These are phyloP conservation scores for Galbula dea DNA, from an alignment of 2,113 vertebrate species.

Conservation along the genomic window DNA sequence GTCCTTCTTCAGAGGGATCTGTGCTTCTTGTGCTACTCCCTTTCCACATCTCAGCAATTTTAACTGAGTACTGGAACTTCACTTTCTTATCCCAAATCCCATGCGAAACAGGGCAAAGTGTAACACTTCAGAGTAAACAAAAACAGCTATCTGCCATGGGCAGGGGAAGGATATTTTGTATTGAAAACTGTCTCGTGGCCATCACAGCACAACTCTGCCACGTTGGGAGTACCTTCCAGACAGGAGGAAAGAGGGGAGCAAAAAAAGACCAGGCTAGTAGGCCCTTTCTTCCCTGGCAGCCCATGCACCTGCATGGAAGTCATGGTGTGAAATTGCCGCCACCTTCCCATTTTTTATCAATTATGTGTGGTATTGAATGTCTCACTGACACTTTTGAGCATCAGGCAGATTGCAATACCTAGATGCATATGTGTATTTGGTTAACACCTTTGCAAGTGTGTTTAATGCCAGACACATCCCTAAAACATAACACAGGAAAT, in stretches of 20 bases:
- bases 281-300: not conserved
- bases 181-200: not conserved
- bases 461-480: not conserved
- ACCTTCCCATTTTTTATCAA: too few relatives aligned
- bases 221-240: not conserved
- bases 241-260: not conserved
- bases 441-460: not conserved
- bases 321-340: fast-evolving
- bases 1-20: slow-evolving; percentile 39
- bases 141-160: not conserved
- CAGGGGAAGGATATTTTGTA: not conserved
- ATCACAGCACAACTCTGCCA: not conserved
- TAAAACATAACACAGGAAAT: not conserved
- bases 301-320: fast-evolving
- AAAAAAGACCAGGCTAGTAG: fast-evolving
- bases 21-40: not conserved
- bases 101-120: not conserved
- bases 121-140: slow-evolving; percentile 4
- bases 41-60: slow-evolving; percentile 41
- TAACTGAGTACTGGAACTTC: slow-evolving; percentile 26
- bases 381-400: not conserved
- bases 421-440: not conserved
- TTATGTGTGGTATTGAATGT: not conserved
- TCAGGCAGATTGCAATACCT: not conserved
- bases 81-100: slow-evolving; percentile 6